Evolutionary conservation across 2,797 vertebrate genomes (phyloP).

Genomic region (Ptychobarbus kaznakovi): DNA sequence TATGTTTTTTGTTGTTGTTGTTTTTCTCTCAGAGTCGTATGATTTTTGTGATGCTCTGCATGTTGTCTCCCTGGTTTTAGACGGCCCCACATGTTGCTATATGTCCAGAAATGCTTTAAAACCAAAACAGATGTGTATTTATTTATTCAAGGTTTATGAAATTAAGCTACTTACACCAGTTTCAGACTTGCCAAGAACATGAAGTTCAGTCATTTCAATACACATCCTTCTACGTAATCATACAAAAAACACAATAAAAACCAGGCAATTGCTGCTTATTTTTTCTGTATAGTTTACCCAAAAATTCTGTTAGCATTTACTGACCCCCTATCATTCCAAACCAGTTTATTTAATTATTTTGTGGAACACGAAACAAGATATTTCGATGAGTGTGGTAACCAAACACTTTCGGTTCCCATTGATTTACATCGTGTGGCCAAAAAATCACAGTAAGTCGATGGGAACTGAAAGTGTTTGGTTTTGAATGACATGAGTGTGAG

Average conservation of each 20-base stretch:
- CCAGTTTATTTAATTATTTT: background rate
- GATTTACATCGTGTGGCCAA: background rate
- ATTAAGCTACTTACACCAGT: background rate
- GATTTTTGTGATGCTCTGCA: background rate
- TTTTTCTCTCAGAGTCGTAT: background rate
- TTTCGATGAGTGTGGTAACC: background rate
- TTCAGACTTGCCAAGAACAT: background rate
- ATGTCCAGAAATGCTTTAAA: background rate
- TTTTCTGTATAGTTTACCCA: background rate
- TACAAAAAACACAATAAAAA: background rate
- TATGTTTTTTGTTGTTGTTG: background rate
- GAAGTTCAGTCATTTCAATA: background rate
- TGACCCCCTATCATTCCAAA: background rate
- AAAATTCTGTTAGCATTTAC: background rate
- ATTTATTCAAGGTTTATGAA: background rate
- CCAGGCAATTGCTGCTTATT: background rate
- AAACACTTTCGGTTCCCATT: background rate
- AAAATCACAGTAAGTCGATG: background rate
- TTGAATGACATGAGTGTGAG: background rate
- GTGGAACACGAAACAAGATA: background rate
- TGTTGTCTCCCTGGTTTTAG: background rate
- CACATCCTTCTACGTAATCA: background rate
- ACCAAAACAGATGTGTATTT: background rate
- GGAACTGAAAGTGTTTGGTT: background rate
- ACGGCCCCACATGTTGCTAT: background rate